Conservation (phyloP, 2,113 vertebrate species). For the Ophthalmolycus amberensis region DNA sequence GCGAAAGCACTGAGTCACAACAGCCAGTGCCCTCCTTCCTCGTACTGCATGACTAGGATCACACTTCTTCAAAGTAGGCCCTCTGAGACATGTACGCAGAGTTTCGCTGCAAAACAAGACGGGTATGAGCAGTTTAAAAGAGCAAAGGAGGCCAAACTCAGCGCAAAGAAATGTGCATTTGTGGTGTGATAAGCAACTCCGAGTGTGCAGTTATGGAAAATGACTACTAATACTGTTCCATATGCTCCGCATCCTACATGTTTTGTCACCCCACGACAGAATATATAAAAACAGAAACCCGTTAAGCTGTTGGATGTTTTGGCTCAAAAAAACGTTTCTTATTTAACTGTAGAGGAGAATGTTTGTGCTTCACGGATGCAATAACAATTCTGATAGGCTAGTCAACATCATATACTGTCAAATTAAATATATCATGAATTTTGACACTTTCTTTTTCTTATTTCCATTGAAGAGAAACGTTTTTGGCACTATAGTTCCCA, state of each 20-base stretch:
- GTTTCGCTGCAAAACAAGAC: constrained; percentile 81
- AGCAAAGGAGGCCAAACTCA: not conserved
- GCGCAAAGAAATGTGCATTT: not conserved
- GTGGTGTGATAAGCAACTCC: not conserved
- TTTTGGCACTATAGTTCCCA: not conserved
- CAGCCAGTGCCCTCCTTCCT: constrained; percentile 20
- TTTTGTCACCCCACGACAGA: not conserved
- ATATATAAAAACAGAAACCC: not conserved
- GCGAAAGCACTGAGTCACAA: constrained; percentile 24
- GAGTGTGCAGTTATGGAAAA: not conserved
- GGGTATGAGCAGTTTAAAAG: not conserved
- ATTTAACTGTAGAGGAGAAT: not conserved
- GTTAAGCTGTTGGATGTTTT: not conserved
- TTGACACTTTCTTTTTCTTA: not conserved
- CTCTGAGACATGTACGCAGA: constrained; percentile 86
- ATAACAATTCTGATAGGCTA: not conserved
- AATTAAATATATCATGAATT: not conserved
- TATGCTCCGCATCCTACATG: not conserved
- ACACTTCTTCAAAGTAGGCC: constrained; percentile 86
- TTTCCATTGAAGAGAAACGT: not conserved
- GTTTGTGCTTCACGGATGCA: not conserved
- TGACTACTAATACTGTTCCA: not conserved
- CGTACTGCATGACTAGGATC: constrained; percentile 45
- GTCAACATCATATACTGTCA: not conserved
- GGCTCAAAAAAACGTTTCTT: not conserved